Percentiles rank a stretch among this genome's conserved stretches.
These are phyloP conservation scores for Mobula birostris DNA, from an alignment of 2,113 vertebrate genomes.

Conservation along the genomic window DNA sequence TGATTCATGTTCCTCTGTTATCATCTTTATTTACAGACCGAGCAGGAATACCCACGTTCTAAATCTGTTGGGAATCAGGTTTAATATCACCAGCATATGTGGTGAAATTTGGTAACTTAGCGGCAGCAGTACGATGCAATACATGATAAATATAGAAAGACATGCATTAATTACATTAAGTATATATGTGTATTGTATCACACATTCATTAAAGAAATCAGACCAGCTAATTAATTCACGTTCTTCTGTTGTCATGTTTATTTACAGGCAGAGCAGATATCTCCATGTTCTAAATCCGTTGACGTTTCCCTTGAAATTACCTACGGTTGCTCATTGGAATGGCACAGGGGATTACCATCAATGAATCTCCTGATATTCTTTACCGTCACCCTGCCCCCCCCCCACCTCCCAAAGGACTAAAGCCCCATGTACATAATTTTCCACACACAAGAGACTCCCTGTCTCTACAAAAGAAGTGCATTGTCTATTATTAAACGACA, in stretches of 20 bases:
- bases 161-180: no score
- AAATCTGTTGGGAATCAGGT: background rate
- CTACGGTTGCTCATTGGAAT: background rate
- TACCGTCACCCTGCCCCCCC: no score
- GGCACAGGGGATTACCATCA: background rate
- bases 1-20: background rate
- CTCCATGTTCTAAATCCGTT: background rate
- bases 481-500: constrained; percentile 34
- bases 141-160: no score
- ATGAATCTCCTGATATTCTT: background rate
- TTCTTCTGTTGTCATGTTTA: background rate
- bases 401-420: background rate
- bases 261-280: background rate
- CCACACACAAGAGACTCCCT: constrained; percentile 23
- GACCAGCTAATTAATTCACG: constrained; percentile 1
- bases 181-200: background rate
- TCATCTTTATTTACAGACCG: background rate
- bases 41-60: background rate
- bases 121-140: no score
- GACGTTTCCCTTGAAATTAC: background rate
- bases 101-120: no score
- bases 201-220: background rate
- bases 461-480: constrained; percentile 25
- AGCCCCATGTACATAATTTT: constrained; percentile 25
- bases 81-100: no score